Base-by-base conservation (phyloP, 1,140 invertebrate species). In the Megalopta genalis region DNA sequence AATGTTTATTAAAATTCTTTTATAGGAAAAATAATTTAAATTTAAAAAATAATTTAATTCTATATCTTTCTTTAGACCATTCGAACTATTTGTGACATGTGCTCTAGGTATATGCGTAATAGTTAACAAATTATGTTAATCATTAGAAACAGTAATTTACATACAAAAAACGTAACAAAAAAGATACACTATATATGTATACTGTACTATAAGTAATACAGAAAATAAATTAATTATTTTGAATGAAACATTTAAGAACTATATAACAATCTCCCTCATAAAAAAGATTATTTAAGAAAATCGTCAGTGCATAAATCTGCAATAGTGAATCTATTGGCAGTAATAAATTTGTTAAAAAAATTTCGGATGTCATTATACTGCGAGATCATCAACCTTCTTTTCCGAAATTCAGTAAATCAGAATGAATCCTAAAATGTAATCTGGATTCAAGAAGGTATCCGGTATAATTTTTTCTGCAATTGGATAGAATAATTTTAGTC, bases 401-500 rank as follows among this genome's bases (percentile, higher is more conserved):
- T 81, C 87, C 64, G 93, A 95, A 88, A 60, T 95, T 94, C 83
- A 94, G 93, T 12, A 97, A 88, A 72, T 96, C 96, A 1, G 96
- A 95, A 90, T 99, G 98, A 82, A 99, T 97, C 84, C 97, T 94
- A 93, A 99, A 99, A 91, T 99, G 98, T 32, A 99, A 93, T 66
- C 98, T 94, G 1, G 98, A 98, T 89, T 99, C 98, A 69, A 99
- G 92, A 1, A 96, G 95, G 92, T 98, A 99, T 6, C 97, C 96
- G n/a, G 97, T 97, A 90, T 96, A 98, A 88, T 97, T 96, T 93
- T 96, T 97, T 90, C 97, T 98, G 90, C 16, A 94, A 93, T 49
- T 18, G 1, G 54, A 71, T 49, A 14, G 23, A 18, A 39, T 65
- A 75, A 57, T 75, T 18, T 9, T 14, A 60, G 27, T 37, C 63